phyloP scores from a whole-genome alignment of 2,888 invertebrate species.

The Trissolcus japonicus region DNA sequence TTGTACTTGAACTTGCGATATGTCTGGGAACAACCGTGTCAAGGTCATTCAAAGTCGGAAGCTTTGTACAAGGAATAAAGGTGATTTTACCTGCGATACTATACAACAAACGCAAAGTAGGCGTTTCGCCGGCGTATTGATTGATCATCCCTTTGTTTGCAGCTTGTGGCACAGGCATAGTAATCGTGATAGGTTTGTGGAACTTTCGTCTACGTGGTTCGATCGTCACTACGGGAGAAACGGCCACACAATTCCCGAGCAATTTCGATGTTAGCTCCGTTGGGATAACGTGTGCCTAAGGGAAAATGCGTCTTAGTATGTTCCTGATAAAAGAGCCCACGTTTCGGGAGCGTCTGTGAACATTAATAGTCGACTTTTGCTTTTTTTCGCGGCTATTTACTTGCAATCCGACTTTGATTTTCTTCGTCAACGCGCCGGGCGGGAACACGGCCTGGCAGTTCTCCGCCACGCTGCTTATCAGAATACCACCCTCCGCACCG shows the following conservation, averaged over 20 bases:
- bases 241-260: conserved; percentile 96
- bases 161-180: conserved; percentile 85
- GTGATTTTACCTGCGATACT: conserved; percentile 88
- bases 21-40: background rate
- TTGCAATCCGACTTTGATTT: conserved; percentile 98
- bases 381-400: conserved; percentile 75
- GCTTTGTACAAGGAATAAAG: conserved; percentile 29
- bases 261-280: conserved; percentile 89
- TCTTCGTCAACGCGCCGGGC: conserved; percentile 97
- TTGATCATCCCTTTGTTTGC: conserved; percentile 88
- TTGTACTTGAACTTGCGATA: conserved; percentile 21
- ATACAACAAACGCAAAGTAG: conserved; percentile 93
- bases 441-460: conserved; percentile 91
- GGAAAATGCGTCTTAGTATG: conserved; percentile 60
- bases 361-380: conserved; percentile 51
- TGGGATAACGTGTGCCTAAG: conserved; percentile 93
- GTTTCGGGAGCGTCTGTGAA: conserved; percentile 56
- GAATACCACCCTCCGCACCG: conserved; percentile 97
- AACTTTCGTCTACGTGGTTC: conserved; percentile 98
- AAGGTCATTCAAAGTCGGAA: background rate
- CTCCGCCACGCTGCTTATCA: conserved; percentile 91
- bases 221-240: conserved; percentile 98
- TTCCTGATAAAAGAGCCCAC: conserved; percentile 52
- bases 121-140: conserved; percentile 87
- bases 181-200: conserved; percentile 98